A percentile compares a stretch with the other conserved stretches of the same genome.
These are phyloP conservation scores for Pygoscelis antarcticus DNA, from an alignment of 2,113 vertebrate species.

Conservation along the genomic window DNA sequence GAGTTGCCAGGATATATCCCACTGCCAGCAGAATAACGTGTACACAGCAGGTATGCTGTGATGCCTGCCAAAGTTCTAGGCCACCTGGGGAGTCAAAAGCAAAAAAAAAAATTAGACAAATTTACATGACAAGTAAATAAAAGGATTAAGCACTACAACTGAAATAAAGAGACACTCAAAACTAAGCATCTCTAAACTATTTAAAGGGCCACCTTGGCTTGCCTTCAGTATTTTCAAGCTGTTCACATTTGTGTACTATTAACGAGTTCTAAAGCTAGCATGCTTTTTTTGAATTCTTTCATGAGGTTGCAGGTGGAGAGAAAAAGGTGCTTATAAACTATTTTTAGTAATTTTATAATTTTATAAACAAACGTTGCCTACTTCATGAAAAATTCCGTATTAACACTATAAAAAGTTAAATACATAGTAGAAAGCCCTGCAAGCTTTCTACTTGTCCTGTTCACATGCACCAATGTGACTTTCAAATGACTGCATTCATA, in stretches of 20 bases:
- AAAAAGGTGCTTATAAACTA: background rate
- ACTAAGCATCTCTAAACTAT: slow-evolving; percentile 50
- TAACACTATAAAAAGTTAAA: background rate
- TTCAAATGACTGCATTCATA: background rate
- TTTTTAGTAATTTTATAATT: background rate
- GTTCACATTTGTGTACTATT: background rate
- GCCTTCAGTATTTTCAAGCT: slow-evolving; percentile 19
- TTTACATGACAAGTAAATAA: slow-evolving; percentile 35
- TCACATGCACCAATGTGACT: background rate
- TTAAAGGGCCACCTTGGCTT: slow-evolving; percentile 50
- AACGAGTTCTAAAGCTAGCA: slow-evolving; percentile 1
- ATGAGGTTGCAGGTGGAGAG: background rate
- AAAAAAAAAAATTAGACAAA: background rate
- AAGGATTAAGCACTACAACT: background rate
- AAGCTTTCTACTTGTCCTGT: background rate
- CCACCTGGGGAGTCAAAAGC: slow-evolving; percentile 81
- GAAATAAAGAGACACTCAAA: slow-evolving; percentile 40
- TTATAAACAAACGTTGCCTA: background rate
- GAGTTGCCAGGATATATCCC: slow-evolving; percentile 85
- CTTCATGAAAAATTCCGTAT: background rate
- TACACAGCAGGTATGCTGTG: slow-evolving; percentile 88
- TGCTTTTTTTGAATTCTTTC: background rate
- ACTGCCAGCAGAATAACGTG: slow-evolving; percentile 81
- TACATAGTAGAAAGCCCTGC: background rate
- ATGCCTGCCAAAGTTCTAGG: slow-evolving; percentile 94